Conservation (phyloP, 2,113 vertebrate genomes). For the Halichoeres trimaculatus region DNA sequence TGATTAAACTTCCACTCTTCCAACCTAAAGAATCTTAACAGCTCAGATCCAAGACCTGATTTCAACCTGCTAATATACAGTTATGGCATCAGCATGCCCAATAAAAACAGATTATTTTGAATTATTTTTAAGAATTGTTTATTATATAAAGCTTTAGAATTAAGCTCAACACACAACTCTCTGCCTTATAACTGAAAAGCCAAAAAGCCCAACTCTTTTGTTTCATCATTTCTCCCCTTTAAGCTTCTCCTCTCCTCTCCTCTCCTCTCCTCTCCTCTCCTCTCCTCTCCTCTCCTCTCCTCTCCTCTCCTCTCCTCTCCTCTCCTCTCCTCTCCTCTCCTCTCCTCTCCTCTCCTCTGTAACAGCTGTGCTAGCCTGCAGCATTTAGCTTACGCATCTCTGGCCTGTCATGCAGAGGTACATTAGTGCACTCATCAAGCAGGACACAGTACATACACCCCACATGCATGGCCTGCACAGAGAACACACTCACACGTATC, state of each 20-base stretch:
- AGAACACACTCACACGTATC: neutral
- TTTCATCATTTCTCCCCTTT: neutral
- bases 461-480: constrained; percentile 14
- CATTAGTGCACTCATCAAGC: constrained; percentile 51
- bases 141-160: neutral
- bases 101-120: too few species aligned
- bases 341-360: constrained; percentile 23
- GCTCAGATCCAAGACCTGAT: too few species aligned
- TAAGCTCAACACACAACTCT: neutral
- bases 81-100: too few species aligned
- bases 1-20: too few species aligned
- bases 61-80: too few species aligned
- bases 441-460: constrained; percentile 25
- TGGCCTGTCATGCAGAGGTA: constrained; percentile 62
- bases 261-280: constrained; percentile 10
- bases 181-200: neutral
- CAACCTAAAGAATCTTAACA: too few species aligned
- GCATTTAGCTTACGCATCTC: constrained; percentile 52
- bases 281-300: constrained; percentile 13
- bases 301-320: constrained; percentile 7
- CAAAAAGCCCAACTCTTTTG: constrained; percentile 11
- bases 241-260: constrained; percentile 3
- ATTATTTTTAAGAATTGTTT: too few species aligned
- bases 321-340: constrained; percentile 12
- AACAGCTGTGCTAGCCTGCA: constrained; percentile 72